Conservation (phyloP, 2,888 invertebrate genomes). For the Epirrhoe alternata region DNA sequence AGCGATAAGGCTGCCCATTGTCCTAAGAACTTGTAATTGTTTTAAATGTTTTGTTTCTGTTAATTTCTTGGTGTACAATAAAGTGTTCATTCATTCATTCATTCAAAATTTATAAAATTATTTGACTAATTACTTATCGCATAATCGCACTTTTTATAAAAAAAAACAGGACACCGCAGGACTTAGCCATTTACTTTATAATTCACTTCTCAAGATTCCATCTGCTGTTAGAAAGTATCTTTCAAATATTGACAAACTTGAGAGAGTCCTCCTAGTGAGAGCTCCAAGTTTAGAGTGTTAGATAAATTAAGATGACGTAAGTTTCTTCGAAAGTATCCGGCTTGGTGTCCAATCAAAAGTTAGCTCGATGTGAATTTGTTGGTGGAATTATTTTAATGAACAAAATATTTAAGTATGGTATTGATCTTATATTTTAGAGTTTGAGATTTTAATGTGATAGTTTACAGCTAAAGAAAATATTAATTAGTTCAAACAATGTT, state of each 20-base stretch:
- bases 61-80: too few relatives aligned
- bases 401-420: not conserved
- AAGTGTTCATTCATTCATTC: too few relatives aligned
- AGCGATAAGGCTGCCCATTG: too few relatives aligned
- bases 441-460: too few relatives aligned
- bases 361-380: constrained; percentile 17
- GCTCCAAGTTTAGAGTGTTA: constrained; percentile 59
- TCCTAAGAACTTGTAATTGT: too few relatives aligned
- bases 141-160: not conserved
- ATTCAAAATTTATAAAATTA: too few relatives aligned
- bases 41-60: too few relatives aligned
- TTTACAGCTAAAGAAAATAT: too few relatives aligned
- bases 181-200: constrained; percentile 5
- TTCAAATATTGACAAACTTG: constrained; percentile 70
- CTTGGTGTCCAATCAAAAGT: constrained; percentile 29
- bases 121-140: too few relatives aligned
- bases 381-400: constrained; percentile 4
- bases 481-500: too few relatives aligned
- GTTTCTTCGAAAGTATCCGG: constrained; percentile 30
- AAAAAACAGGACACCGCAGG: not conserved
- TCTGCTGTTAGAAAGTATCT: constrained; percentile 38
- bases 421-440: not conserved
- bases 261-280: constrained; percentile 43
- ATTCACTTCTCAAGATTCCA: constrained; percentile 26
- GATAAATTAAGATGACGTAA: constrained; percentile 58